Evolutionary conservation across 2,888 invertebrate genomes (phyloP).

Genomic region (Drosophila vallismaia): DNA sequence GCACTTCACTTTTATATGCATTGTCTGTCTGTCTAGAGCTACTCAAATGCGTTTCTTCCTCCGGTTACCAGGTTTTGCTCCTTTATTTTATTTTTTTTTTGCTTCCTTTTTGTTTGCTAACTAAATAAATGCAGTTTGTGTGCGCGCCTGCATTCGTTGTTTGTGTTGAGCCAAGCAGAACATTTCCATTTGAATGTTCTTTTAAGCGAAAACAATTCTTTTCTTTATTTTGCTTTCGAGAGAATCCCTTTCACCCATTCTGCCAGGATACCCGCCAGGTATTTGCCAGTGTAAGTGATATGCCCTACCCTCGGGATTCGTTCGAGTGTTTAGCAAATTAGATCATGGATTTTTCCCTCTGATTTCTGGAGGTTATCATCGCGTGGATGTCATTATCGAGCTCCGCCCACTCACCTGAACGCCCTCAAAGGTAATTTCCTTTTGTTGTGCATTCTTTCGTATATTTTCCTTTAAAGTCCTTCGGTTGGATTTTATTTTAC

Average conservation of each 20-base stretch:
- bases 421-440: slow-evolving; percentile 38
- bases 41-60: slow-evolving; percentile 65
- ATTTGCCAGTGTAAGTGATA: slow-evolving; percentile 39
- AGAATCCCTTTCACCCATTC: slow-evolving; percentile 32
- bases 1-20: slow-evolving; percentile 77
- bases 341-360: slow-evolving; percentile 65
- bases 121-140: slow-evolving; percentile 77
- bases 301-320: not conserved
- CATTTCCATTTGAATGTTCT: slow-evolving; percentile 80
- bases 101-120: slow-evolving; percentile 52
- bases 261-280: slow-evolving; percentile 35
- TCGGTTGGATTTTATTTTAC: slow-evolving; percentile 70
- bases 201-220: slow-evolving; percentile 80
- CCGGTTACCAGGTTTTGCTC: slow-evolving; percentile 46
- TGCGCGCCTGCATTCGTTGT: slow-evolving; percentile 73
- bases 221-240: slow-evolving; percentile 77
- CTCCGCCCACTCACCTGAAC: slow-evolving; percentile 52
- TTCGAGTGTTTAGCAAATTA: slow-evolving; percentile 61
- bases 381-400: slow-evolving; percentile 69
- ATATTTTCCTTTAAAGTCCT: slow-evolving; percentile 42
- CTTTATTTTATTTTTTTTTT: slow-evolving; percentile 38
- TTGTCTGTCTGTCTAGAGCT: slow-evolving; percentile 72
- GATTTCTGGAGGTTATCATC: slow-evolving; percentile 61
- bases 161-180: slow-evolving; percentile 80
- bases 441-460: slow-evolving; percentile 58